Evolutionary conservation across 2,113 vertebrate genomes (phyloP).

Genomic region (Saguinus imperator): DNA sequence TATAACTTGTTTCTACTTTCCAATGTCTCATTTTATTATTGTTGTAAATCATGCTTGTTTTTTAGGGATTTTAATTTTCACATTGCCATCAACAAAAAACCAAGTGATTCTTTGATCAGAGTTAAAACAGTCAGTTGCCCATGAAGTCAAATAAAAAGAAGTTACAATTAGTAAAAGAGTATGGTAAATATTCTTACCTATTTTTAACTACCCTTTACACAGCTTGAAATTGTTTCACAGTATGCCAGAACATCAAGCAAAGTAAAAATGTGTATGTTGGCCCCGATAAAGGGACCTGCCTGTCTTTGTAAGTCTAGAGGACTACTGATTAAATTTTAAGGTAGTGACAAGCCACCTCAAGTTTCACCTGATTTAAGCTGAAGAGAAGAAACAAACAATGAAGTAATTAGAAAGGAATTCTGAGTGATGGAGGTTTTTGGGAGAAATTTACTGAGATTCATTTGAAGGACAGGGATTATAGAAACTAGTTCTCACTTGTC

Average conservation of each 20-base stretch:
- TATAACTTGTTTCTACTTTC: slow-evolving; percentile 43
- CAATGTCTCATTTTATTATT: slow-evolving; percentile 51
- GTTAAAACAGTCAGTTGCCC: slow-evolving; percentile 11
- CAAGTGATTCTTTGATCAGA: slow-evolving; percentile 39
- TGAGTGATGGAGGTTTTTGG: background rate
- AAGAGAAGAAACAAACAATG: slow-evolving; percentile 16
- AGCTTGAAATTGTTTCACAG: slow-evolving; percentile 36
- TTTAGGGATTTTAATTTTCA: slow-evolving; percentile 20
- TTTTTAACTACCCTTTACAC: background rate
- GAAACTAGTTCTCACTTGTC: slow-evolving; percentile 12
- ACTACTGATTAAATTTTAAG: slow-evolving; percentile 19
- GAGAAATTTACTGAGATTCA: background rate
- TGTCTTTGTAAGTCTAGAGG: background rate
- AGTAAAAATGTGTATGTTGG: slow-evolving; percentile 33
- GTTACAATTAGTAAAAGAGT: background rate
- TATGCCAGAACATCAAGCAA: slow-evolving; percentile 14
- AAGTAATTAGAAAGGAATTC: background rate
- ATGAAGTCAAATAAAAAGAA: slow-evolving; percentile 49
- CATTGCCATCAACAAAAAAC: background rate
- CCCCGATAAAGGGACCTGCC: background rate
- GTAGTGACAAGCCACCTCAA: background rate
- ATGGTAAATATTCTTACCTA: slow-evolving; percentile 4
- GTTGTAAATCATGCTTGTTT: slow-evolving; percentile 5
- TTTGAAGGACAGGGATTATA: slow-evolving; percentile 8
- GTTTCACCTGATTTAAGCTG: slow-evolving; percentile 18